Conservation (phyloP, 2,113 vertebrate genomes). For the Clupea harengus region DNA sequence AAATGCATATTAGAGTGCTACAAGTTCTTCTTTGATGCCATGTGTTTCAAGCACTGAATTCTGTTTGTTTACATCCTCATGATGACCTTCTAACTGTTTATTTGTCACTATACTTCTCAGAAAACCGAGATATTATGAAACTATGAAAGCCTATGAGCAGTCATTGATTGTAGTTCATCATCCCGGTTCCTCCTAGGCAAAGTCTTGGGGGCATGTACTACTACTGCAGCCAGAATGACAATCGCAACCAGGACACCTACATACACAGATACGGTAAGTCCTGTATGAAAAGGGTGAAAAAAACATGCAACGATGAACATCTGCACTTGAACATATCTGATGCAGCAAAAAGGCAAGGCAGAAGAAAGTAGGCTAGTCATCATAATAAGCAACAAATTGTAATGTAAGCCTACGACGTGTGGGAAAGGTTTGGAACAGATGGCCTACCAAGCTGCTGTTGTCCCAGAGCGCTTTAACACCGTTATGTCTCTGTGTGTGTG, state of each 20-base stretch:
- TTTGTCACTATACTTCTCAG: not conserved
- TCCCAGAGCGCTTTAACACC: slow-evolving; percentile 7
- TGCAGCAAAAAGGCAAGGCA: not conserved
- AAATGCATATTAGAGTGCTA: not conserved
- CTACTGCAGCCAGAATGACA: slow-evolving; percentile 27
- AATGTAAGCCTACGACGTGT: too few species aligned
- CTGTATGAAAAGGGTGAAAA: not conserved
- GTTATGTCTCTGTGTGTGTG: too few species aligned
- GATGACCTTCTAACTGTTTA: not conserved
- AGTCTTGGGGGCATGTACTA: slow-evolving; percentile 33
- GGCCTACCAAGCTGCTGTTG: slow-evolving; percentile 41
- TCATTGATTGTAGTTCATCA: slow-evolving; percentile 33
- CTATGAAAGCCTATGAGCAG: not conserved
- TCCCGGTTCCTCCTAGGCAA: slow-evolving; percentile 23
- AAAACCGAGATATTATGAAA: not conserved
- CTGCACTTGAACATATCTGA: not conserved
- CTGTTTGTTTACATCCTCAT: not conserved
- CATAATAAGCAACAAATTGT: too few species aligned
- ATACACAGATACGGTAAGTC: slow-evolving; percentile 33
- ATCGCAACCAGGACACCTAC: slow-evolving; percentile 29
- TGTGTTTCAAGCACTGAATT: too few species aligned
- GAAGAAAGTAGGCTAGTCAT: too few species aligned
- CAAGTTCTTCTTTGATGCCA: not conserved
- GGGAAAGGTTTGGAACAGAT: not conserved
- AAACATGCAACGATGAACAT: not conserved